Evolutionary conservation across 2,888 invertebrate species (phyloP), one percentile per base, ranked within the genome.

Genomic region (Lithophane socia): DNA sequence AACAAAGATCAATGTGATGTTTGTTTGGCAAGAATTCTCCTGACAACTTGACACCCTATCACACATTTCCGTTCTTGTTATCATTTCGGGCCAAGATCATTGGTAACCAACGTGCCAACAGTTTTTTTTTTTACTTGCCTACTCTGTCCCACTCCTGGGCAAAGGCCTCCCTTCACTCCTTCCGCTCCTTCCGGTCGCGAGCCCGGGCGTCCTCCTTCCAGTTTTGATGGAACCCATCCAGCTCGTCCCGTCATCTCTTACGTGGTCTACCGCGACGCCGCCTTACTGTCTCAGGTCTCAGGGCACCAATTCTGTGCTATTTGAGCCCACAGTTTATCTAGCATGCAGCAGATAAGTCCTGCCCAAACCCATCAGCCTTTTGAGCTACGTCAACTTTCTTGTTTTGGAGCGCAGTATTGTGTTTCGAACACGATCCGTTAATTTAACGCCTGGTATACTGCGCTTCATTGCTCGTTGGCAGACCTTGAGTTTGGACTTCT

Each of bases 1-100:
- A 82, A 82, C 86, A 82, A 44, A 73, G 77, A 83, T 82, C 77
- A 73, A 69, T 82, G 77, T 82, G 24, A 29, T 76, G 86, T 76
- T 44, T 66, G 86, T 82, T 82, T 69, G 52, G 52, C 68, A 16
- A 56, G 58, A 75, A 75, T 64, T 85, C 70, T 24, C 63, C 63
- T 60, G 75, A 82, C 76, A 56, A 68, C 44, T 66, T 82, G 82
- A 82, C 76, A 64, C 18, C 63, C 29, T 68, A 65, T 60, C 73
- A 71, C 13, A 68, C 66, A 64, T 75, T 85, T 75, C 85, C 82
- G 82, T 58, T 72, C 13, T 37, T 72, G 65, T 66, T 65, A 72
- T 84, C 56, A 63, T 79, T 70, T 60, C 56, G 13, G 60, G 21
- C 56, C 24, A 49, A 54, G n/a, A 79, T 79, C 54, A 56, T 47